Base-by-base conservation (phyloP, 2,888 invertebrate species). In the Plemyria rubiginata region DNA sequence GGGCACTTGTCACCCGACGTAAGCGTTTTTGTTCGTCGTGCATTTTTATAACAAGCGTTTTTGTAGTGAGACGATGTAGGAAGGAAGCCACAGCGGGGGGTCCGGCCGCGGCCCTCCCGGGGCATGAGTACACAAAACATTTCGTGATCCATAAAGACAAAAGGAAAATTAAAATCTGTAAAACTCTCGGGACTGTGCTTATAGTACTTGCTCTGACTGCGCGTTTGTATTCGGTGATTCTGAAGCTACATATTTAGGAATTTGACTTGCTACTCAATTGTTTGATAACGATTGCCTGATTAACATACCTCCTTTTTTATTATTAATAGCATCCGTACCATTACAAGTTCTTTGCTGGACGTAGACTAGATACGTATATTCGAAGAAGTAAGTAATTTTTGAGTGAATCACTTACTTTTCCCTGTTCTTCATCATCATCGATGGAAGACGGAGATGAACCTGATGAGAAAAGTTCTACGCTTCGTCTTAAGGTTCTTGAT, bases 61-160 rank as follows among this genome's bases (percentile, higher is more conserved):
- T 91, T 92, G 88, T 91, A 79, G 82, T 83, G 84, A 87, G 84
- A 75, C 87, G 82, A 87, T 90, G 89, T 88, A 91, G 91, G 91
- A 91, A 91, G 91, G 90, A 90, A 90, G 82, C 85, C 90, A 65
- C 90, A 76, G 85, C 90, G 88, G 92, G 92, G 88, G 91, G 88
- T 86, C 90, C 65, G 63, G 66, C 71, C 71, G 72, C 64, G 76
- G 85, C 85, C 86, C 90, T 85, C 91, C 90, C 81, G 90, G 87
- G 90, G 89, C 77, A 81, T 77, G 78, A 77, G 85, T 85, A 88
- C 85, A 91, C 91, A 91, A 90, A 91, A 92, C 90, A 90, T 91
- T 90, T 88, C 92, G 92, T 92, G 92, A 91, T 90, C 88, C 89
- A 86, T 84, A 90, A 90, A 92, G 90, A 92, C 91, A 92, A 92